Conservation (phyloP, 2,888 invertebrate genomes). For the Cosmorhoe ocellata region DNA sequence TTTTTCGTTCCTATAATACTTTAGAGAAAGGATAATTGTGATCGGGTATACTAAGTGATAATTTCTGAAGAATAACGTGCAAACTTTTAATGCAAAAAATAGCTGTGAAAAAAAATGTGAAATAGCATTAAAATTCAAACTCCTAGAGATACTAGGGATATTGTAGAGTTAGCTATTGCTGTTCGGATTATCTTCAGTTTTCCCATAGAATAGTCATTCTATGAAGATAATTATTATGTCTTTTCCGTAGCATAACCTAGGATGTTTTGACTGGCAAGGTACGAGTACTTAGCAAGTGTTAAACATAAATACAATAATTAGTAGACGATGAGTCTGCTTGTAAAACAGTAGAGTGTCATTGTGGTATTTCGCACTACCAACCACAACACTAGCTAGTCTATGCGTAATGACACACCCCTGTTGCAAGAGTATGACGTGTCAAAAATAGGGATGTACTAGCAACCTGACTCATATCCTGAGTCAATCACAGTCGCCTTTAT, state of each 20-base stretch:
- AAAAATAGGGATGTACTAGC: slow-evolving; percentile 38
- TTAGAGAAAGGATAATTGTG: too few species aligned
- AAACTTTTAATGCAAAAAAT: too few species aligned
- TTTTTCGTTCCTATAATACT: too few species aligned
- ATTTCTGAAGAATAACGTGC: too few species aligned
- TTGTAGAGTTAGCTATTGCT: too few species aligned
- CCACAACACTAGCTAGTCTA: slow-evolving; percentile 41
- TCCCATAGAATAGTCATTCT: too few species aligned
- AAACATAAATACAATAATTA: slow-evolving; percentile 1
- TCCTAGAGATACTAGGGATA: too few species aligned
- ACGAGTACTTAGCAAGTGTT: neutral
- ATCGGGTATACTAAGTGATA: too few species aligned
- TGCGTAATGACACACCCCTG: slow-evolving; percentile 64
- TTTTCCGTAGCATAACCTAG: neutral
- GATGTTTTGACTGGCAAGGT: slow-evolving; percentile 9
- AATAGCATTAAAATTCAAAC: too few species aligned
- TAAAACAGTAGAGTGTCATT: slow-evolving; percentile 3
- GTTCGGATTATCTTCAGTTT: too few species aligned
- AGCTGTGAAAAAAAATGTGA: too few species aligned
- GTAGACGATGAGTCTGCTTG: slow-evolving; percentile 18
- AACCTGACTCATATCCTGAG: slow-evolving; percentile 42
- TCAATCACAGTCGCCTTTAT: slow-evolving; percentile 29
- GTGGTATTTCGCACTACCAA: slow-evolving; percentile 15
- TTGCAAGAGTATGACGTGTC: slow-evolving; percentile 42
- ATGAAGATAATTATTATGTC: too few species aligned